phyloP scores from a whole-genome alignment of 2,888 invertebrate genomes.

The Prosapia bicincta region DNA sequence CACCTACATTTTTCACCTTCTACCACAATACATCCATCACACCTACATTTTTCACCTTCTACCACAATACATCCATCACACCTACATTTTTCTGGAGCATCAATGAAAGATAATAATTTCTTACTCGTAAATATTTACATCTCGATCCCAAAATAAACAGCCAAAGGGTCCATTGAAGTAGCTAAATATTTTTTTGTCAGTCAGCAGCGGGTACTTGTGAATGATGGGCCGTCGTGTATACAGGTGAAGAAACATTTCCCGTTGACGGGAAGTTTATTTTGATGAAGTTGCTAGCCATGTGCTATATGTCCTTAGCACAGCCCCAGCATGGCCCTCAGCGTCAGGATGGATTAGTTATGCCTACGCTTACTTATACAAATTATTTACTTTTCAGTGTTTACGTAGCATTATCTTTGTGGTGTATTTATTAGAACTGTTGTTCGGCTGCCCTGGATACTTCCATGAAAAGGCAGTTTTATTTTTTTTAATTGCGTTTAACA shows the following conservation, averaged over 20 bases:
- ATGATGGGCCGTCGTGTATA: not conserved
- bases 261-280: slow-evolving; percentile 2
- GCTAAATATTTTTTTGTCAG: not conserved
- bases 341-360: not conserved
- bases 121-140: not conserved
- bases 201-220: not conserved
- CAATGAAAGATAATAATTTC: not conserved
- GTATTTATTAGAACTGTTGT: too few relatives aligned
- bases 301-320: not conserved
- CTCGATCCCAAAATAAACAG: not conserved
- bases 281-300: not conserved
- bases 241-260: not conserved
- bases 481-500: too few relatives aligned
- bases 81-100: too few relatives aligned
- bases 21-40: too few relatives aligned
- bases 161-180: not conserved
- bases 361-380: not conserved
- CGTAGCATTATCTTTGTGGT: too few relatives aligned
- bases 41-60: too few relatives aligned
- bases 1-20: too few relatives aligned
- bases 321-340: not conserved
- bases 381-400: not conserved
- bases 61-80: too few relatives aligned
- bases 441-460: too few relatives aligned
- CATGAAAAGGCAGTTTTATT: too few relatives aligned